phyloP scores from a whole-genome alignment of 2,888 invertebrate genomes.

The Scelioninae gen. 1 region DNA sequence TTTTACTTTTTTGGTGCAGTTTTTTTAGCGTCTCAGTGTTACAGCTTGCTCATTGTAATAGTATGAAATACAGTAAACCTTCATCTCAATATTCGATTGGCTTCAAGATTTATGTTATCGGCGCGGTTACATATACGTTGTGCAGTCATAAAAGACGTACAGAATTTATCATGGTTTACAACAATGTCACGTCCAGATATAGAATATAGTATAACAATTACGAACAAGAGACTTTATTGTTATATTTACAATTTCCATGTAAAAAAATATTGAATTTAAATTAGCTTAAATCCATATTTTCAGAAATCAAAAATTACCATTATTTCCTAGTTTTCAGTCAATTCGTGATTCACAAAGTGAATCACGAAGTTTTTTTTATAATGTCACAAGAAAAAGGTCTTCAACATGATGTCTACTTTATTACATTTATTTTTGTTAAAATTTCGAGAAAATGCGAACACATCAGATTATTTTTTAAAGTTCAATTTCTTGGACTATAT shows the following conservation, averaged over 20 bases:
- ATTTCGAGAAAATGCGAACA: conserved; percentile 5
- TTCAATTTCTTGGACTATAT: neutral
- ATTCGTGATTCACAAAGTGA: neutral
- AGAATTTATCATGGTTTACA: conserved; percentile 49
- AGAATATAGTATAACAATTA: conserved; percentile 21
- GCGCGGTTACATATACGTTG: conserved; percentile 11
- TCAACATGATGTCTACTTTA: conserved; percentile 6
- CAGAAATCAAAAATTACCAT: neutral
- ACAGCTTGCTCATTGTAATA: neutral
- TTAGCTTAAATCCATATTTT: neutral
- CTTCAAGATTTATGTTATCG: conserved; percentile 29
- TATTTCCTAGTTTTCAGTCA: neutral
- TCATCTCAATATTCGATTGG: conserved; percentile 32
- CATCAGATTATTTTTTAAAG: neutral
- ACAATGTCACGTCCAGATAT: conserved; percentile 37
- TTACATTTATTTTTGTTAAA: conserved; percentile 19
- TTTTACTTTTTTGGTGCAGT: neutral
- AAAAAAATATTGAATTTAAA: conserved; percentile 14
- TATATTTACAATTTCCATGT: conserved; percentile 17
- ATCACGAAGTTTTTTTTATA: neutral
- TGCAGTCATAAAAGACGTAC: conserved; percentile 33
- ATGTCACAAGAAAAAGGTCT: neutral
- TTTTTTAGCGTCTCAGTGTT: conserved; percentile 17
- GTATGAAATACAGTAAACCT: conserved; percentile 16
- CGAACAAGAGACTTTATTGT: conserved; percentile 10